Evolutionary conservation across 2,797 vertebrate species (phyloP).

Genomic region (Chlorospingus semifuscus): DNA sequence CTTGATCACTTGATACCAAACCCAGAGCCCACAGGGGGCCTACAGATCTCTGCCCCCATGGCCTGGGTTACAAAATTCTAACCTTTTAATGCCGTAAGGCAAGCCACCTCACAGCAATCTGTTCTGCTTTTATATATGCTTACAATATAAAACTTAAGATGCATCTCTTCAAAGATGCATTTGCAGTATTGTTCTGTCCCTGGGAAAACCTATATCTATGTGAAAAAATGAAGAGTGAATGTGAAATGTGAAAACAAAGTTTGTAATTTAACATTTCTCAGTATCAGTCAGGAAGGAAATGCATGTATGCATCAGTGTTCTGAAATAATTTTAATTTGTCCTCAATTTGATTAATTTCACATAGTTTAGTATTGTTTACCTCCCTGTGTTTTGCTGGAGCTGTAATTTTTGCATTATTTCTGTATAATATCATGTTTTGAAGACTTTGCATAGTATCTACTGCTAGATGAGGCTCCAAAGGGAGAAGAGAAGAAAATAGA

Average conservation of each 20-base stretch:
- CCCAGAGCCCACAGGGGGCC: not conserved
- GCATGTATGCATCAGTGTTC: not conserved
- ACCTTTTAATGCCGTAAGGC: not conserved
- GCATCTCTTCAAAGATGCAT: not conserved
- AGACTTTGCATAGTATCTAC: not conserved
- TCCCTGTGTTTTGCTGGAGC: not conserved
- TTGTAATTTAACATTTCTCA: not conserved
- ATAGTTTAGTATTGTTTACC: not conserved
- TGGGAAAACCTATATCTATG: not conserved
- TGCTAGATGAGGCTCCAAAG: not conserved
- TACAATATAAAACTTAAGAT: not conserved
- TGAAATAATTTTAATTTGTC: not conserved
- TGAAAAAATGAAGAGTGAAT: not conserved
- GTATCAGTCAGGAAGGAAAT: not conserved
- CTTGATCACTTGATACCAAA: not conserved
- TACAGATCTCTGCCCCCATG: not conserved
- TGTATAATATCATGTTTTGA: not conserved
- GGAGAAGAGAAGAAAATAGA: not conserved
- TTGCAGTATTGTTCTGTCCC: not conserved
- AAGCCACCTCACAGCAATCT: not conserved
- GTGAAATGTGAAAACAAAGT: not conserved
- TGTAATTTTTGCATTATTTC: not conserved
- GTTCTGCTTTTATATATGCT: not conserved
- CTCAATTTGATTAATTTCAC: not conserved
- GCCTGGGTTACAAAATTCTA: not conserved